Percentiles rank a stretch among this genome's conserved stretches.
phyloP scores from a whole-genome alignment of 37 sponge, comb jelly and placozoan genomes.

The Aplysina aerophoba region DNA sequence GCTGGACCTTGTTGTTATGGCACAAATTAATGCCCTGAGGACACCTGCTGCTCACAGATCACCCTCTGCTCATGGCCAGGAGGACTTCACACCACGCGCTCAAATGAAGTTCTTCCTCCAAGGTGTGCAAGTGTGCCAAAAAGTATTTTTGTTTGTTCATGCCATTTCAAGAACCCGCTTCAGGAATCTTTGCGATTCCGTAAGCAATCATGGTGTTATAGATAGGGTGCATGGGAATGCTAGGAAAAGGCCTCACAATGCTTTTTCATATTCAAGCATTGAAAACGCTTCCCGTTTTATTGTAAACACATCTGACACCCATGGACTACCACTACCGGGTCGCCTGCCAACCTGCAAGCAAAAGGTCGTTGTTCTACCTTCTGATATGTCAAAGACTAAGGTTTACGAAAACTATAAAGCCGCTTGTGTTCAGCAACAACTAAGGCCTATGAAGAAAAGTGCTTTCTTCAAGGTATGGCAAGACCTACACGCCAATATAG shows the following conservation, averaged over 20 bases:
- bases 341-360: background rate
- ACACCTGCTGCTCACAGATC: background rate
- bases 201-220: background rate
- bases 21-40: conserved; percentile 19
- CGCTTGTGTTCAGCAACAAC: background rate
- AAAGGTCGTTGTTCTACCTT: conserved; percentile 4
- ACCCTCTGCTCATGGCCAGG: background rate
- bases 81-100: background rate
- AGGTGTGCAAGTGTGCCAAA: background rate
- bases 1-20: conserved; percentile 23
- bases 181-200: background rate
- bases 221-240: conserved; percentile 35
- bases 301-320: background rate
- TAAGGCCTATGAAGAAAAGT: background rate
- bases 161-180: background rate
- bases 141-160: conserved; percentile 32
- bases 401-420: conserved; percentile 1
- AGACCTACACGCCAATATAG: background rate
- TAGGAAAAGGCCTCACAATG: conserved; percentile 22
- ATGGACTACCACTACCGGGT: conserved; percentile 42
- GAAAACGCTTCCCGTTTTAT: conserved; percentile 25
- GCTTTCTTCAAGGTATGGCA: conserved; percentile 6
- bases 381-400: conserved; percentile 11
- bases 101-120: conserved; percentile 4
- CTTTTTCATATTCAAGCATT: conserved; percentile 1